phyloP scores from a whole-genome alignment of 2,113 vertebrate genomes.

The Hippocampus guttulatus region DNA sequence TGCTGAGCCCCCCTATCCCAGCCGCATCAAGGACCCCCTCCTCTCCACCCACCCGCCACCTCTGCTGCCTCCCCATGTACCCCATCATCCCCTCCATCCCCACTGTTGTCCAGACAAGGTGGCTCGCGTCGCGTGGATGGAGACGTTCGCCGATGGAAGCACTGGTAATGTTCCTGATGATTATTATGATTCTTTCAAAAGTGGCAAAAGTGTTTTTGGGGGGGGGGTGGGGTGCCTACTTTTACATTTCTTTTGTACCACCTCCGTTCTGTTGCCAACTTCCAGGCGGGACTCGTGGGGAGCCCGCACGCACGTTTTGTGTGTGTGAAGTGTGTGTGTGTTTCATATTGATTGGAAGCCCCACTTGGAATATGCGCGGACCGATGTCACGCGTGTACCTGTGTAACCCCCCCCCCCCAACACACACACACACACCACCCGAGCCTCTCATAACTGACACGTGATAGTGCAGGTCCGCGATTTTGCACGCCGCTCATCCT shows the following conservation, averaged over 20 bases:
- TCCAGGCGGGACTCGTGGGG: background rate
- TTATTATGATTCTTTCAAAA: conserved; percentile 21
- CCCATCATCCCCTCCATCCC: conserved; percentile 62
- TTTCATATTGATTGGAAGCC: background rate
- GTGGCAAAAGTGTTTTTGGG: background rate
- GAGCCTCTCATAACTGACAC: background rate
- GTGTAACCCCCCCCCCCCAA: background rate
- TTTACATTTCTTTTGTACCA: background rate
- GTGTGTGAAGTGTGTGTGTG: too few relatives aligned
- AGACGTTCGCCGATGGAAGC: conserved; percentile 85
- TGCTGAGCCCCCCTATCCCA: conserved; percentile 58
- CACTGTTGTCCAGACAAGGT: conserved; percentile 73
- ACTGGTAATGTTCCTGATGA: conserved; percentile 76
- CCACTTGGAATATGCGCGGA: background rate
- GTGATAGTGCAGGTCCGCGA: background rate
- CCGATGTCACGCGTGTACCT: background rate
- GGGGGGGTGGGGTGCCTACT: background rate
- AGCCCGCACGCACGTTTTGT: too few relatives aligned
- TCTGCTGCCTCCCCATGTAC: conserved; percentile 54
- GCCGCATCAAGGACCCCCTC: conserved; percentile 25
- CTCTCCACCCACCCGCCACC: conserved; percentile 64
- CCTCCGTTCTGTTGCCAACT: background rate
- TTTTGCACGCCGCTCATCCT: background rate
- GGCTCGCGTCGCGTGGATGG: conserved; percentile 81
- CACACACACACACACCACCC: background rate